Evolutionary conservation across 2,888 invertebrate genomes (phyloP), one percentile per base, ranked within the genome.

Genomic region (Apocheima hispidaria): DNA sequence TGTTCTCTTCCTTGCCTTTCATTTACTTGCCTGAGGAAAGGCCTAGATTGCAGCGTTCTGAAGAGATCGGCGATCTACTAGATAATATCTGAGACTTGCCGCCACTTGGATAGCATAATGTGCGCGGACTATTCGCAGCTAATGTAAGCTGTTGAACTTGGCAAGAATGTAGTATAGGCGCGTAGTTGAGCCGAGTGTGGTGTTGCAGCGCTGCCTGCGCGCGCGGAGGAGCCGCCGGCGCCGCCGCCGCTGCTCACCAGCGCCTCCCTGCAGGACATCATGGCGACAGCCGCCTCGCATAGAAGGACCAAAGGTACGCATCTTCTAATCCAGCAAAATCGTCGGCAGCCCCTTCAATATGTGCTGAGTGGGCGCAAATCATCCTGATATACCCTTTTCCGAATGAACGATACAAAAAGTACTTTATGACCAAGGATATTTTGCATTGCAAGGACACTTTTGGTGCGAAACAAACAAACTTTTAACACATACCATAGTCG

Each of bases 241-340:
- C 81, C 91, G 0, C 92, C 92, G 4, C 91, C 93, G 9, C 72
- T 93, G 61, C 79, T 93, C 36, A 89, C 89, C 38, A 93, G 93
- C 71, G 93, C 93, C 0, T 92, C 92, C 3, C 78, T 93, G 43
- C 93, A 93, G 59, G 93, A 93, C 66, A 92, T 93, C 68, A 93
- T 93, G 93, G 93, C 93, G 10, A 88, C 92, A 0, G 92, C 93
- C 0, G 92, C 92, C 0, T 91, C 92, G 1, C 93, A 93, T 58
- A 82, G 93, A 41, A 78, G 93, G 59, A 90, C 84, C 44, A 93
- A 93, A 87, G 90, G 92, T 91, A 38, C 36, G 2, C 16, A 2
- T 7, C 36, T 18, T 16, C 35, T 18, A 16, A 2, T 18, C 7
- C 7, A 16, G 16, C 6, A n/a, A n/a, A n/a, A n/a, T n/a, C n/a